Evolutionary conservation across 2,113 vertebrate species (phyloP).

Genomic region (Myiagra hebetior): DNA sequence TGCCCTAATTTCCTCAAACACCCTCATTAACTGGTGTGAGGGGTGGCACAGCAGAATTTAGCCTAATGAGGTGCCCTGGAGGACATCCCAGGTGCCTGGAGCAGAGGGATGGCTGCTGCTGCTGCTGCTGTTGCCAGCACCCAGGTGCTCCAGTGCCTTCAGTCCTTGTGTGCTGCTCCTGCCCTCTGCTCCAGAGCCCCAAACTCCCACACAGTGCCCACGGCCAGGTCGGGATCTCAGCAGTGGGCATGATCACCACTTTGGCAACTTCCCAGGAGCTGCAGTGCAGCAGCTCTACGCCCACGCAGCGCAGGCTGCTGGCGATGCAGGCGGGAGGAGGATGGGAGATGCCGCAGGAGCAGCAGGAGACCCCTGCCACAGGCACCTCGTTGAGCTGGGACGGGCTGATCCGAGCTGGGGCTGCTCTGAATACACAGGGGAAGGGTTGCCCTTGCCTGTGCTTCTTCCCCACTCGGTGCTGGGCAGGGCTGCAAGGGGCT

Average conservation of each 20-base stretch:
- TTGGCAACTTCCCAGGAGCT: constrained; percentile 6
- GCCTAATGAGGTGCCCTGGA: background rate
- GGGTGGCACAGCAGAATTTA: background rate
- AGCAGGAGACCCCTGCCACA: background rate
- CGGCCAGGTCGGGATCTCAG: background rate
- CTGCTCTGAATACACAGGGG: background rate
- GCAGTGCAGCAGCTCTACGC: constrained; percentile 34
- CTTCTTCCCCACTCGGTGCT: background rate
- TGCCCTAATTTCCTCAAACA: background rate
- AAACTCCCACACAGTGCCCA: fast-evolving
- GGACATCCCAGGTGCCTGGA: background rate
- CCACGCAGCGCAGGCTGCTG: background rate
- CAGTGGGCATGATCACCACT: background rate
- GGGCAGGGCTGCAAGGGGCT: background rate
- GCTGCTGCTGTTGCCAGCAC: background rate
- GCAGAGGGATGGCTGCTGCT: background rate
- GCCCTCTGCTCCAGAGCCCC: background rate
- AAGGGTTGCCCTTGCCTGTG: fast-evolving
- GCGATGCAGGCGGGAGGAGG: background rate
- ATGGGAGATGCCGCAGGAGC: background rate
- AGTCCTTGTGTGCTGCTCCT: background rate
- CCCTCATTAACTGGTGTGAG: background rate
- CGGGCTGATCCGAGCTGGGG: background rate
- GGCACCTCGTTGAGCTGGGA: background rate
- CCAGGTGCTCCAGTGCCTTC: fast-evolving